phyloP scores from a whole-genome alignment of 2,113 vertebrate genomes.

The Antennarius striatus region DNA sequence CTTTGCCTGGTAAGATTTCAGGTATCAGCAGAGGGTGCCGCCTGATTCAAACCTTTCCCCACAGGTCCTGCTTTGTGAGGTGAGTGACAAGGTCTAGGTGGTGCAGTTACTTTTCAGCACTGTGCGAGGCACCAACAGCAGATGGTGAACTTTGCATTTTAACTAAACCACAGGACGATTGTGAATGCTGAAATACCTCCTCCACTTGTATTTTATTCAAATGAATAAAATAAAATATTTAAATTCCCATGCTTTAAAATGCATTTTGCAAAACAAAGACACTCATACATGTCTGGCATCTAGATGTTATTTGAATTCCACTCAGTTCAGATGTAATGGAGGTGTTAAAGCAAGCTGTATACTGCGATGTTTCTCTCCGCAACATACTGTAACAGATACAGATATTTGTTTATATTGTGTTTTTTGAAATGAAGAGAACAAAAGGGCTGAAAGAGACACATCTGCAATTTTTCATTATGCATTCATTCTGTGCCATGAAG shows the following conservation, averaged over 20 bases:
- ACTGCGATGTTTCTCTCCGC: too few relatives aligned
- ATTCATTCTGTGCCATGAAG: too few relatives aligned
- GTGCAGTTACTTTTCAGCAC: neutral
- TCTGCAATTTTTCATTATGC: too few relatives aligned
- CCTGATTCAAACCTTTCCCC: conserved; percentile 34
- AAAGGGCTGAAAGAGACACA: too few relatives aligned
- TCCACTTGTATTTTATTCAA: neutral
- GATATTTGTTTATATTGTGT: too few relatives aligned
- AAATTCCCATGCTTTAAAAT: neutral
- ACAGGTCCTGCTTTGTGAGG: conserved; percentile 11
- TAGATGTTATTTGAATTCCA: too few relatives aligned
- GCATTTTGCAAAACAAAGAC: too few relatives aligned
- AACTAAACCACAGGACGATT: neutral
- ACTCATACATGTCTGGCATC: too few relatives aligned
- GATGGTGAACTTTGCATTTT: conserved; percentile 19
- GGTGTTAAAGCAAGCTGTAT: too few relatives aligned
- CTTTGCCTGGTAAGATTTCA: conserved; percentile 5
- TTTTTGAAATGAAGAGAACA: too few relatives aligned
- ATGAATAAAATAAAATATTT: neutral
- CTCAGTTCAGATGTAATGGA: too few relatives aligned
- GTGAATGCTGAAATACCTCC: neutral
- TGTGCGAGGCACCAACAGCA: conserved; percentile 22
- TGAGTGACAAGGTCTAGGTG: conserved; percentile 13
- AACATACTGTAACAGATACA: too few relatives aligned
- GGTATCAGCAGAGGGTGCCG: neutral